Conservation (phyloP, 2,797 vertebrate species). For the Gymnoscopelus microlampas region DNA sequence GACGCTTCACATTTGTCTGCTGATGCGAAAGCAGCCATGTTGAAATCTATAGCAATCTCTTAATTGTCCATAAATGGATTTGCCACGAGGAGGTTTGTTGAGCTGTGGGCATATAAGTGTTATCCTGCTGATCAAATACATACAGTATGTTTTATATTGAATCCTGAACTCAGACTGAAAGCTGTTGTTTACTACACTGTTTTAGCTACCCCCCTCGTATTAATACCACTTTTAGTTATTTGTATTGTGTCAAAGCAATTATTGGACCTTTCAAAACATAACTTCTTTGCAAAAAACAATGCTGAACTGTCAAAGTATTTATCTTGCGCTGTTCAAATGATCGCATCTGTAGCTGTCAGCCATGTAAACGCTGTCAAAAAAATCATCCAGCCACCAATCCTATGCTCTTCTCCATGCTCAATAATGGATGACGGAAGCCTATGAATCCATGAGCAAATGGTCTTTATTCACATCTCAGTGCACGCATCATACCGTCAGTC, state of each 20-base stretch:
- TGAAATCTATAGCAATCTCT: constrained; percentile 77
- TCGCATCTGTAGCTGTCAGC: constrained; percentile 63
- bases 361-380: constrained; percentile 78
- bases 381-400: constrained; percentile 71
- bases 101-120: constrained; percentile 15
- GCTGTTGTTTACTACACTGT: constrained; percentile 3
- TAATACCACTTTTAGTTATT: background rate
- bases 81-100: constrained; percentile 54
- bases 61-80: constrained; percentile 76
- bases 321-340: constrained; percentile 44
- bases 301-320: constrained; percentile 48
- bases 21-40: constrained; percentile 65
- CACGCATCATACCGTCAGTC: constrained; percentile 59
- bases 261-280: background rate
- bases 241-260: background rate
- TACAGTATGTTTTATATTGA: background rate
- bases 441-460: constrained; percentile 81
- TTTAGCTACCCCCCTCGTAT: background rate
- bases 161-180: background rate
- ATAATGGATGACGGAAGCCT: constrained; percentile 80
- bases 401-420: constrained; percentile 69
- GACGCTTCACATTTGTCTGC: constrained; percentile 69
- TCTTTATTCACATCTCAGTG: constrained; percentile 79
- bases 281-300: constrained; percentile 22
- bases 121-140: constrained; percentile 15